Base-by-base conservation (phyloP, 2,797 vertebrate species). In the Galaxias olidus region DNA sequence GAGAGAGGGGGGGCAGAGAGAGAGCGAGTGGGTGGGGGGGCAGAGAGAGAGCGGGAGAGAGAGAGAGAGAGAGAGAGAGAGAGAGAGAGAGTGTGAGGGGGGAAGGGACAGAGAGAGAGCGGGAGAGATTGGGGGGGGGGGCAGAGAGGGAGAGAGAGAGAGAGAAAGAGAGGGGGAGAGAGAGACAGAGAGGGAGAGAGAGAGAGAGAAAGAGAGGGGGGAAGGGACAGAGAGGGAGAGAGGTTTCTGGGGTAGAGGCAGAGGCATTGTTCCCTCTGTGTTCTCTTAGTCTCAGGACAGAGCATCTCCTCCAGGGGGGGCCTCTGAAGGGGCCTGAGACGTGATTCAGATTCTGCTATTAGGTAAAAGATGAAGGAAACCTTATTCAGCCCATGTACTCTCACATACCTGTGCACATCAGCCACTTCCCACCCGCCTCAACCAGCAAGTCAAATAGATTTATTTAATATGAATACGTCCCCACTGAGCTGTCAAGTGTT, bases 301-400 rank as follows among this genome's bases (percentile, higher is more conserved):
- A 92, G 95, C 95, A 94, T 93, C 90, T 91, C 92, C 90, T 91
- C 91, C 92, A 86, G 87, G 86, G 87, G 87, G 92, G 90, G 87
- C 91, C 88, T 90, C 89, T 86, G 75, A 90, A 91, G 89, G 89
- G 87, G 81, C 87, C 77, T 73, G 83, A 86, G 90, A 83, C 83
- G 89, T 92, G 86, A 94, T 96, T 95, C 95, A 94, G 93, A 95
- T 94, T 90, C 93, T 90, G 88, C 84, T 90, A 91, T 90, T 88
- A 90, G 82, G 85, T 87, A 79, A 86, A 74, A 77, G 62, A 80
- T 83, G 81, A 78, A 79, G 57, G 59, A 55, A 45, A 68, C 71
- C 71, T 66, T 30, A 75, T 75, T 78, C 75, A 81, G 65, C 75
- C 63, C 61, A 50, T 10, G 51, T 15, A 61, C 49, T 42, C 30